These are phyloP conservation scores for Hydra vulgaris DNA, from an alignment of 30 jellyfish, hydroid and myxozoan species.

Conservation along the genomic window DNA sequence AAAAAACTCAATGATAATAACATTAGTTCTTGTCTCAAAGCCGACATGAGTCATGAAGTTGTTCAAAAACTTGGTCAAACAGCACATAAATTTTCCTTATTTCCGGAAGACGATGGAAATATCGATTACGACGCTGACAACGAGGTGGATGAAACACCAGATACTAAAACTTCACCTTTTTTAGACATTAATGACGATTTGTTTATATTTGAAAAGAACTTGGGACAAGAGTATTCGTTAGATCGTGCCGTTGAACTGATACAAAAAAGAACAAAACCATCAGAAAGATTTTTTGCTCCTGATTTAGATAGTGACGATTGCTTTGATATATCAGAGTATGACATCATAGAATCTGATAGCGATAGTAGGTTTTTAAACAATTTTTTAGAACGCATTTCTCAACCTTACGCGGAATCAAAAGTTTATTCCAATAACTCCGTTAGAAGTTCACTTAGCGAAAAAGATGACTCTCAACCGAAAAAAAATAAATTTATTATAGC, in stretches of 20 bases:
- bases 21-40: neutral
- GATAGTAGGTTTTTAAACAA: slow-evolving; percentile 2
- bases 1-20: neutral
- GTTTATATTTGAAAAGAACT: slow-evolving; percentile 6
- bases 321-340: slow-evolving; percentile 92
- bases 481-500: slow-evolving; percentile 21
- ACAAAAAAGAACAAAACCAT: slow-evolving; percentile 40
- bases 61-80: neutral
- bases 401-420: neutral
- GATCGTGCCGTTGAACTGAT: slow-evolving; percentile 42
- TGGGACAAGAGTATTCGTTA: slow-evolving; percentile 9
- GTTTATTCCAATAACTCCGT: neutral
- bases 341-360: slow-evolving; percentile 78
- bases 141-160: slow-evolving; percentile 52
- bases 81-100: neutral
- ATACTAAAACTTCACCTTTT: slow-evolving; percentile 3
- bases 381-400: neutral
- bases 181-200: slow-evolving; percentile 25
- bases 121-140: slow-evolving; percentile 87
- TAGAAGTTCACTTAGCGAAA: neutral
- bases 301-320: slow-evolving; percentile 86
- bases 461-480: neutral
- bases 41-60: neutral
- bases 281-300: slow-evolving; percentile 39
- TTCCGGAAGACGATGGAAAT: slow-evolving; percentile 42